Percentiles rank a stretch among this genome's conserved stretches.
Conservation (phyloP, 2,888 invertebrate species). For the Taenaris catops region DNA sequence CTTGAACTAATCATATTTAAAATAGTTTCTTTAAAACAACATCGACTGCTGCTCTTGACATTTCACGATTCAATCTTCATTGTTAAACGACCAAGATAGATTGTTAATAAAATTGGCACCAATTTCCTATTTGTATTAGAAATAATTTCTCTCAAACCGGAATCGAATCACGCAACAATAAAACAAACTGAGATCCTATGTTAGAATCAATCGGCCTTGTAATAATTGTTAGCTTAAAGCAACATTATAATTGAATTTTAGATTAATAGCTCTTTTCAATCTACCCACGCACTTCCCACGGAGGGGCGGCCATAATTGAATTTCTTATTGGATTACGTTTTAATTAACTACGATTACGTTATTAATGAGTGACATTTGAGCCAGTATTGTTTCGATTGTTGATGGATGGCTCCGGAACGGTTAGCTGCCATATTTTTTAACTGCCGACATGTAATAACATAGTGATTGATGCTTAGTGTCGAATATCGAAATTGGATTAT, state of each 20-base stretch:
- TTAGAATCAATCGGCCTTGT: slow-evolving; percentile 40
- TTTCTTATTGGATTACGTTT: slow-evolving; percentile 66
- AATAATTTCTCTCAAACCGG: neutral
- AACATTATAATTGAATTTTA: slow-evolving; percentile 59
- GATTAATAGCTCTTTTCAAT: slow-evolving; percentile 57
- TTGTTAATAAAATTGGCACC: no score
- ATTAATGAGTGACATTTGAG: slow-evolving; percentile 40
- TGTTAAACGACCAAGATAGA: no score
- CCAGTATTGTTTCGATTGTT: slow-evolving; percentile 37
- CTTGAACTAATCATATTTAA: no score
- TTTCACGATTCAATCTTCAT: no score
- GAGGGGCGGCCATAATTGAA: slow-evolving; percentile 36
- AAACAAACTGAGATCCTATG: slow-evolving; percentile 25
- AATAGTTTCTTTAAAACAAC: no score
- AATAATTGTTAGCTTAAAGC: slow-evolving; percentile 46
- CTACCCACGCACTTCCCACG: slow-evolving; percentile 41
- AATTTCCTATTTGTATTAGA: no score
- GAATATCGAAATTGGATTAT: slow-evolving; percentile 53
- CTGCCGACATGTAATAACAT: slow-evolving; percentile 47
- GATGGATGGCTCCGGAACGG: slow-evolving; percentile 29
- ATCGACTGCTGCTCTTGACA: no score
- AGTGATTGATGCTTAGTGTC: slow-evolving; percentile 50
- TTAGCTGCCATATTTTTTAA: slow-evolving; percentile 52
- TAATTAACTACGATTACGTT: slow-evolving; percentile 54
- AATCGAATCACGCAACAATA: slow-evolving; percentile 8